These are phyloP conservation scores for Bombus consobrinus DNA, from an alignment of 1,140 invertebrate species.

Conservation along the genomic window DNA sequence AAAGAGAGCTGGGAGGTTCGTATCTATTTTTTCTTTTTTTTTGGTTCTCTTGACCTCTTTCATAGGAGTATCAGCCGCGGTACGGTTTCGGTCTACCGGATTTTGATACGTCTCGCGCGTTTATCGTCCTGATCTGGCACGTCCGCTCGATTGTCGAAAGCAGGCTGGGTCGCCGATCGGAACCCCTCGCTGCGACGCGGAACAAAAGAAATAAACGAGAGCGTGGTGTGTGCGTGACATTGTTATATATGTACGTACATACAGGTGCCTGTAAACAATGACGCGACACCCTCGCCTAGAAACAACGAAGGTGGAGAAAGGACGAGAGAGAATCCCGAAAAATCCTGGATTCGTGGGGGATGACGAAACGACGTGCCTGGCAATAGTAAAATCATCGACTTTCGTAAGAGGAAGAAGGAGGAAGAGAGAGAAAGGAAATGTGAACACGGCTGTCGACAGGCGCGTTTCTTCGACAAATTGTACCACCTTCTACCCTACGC, in stretches of 20 bases:
- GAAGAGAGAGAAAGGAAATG: conserved; percentile 1
- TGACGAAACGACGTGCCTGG: conserved; percentile 63
- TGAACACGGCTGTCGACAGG: conserved; percentile 59
- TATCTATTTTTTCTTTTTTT: neutral
- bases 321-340: conserved; percentile 40
- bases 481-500: conserved; percentile 46
- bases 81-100: neutral
- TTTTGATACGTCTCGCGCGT: conserved; percentile 24
- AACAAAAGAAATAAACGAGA: conserved; percentile 83
- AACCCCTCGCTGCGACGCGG: conserved; percentile 77
- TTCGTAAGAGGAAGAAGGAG: neutral
- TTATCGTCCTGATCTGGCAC: conserved; percentile 60
- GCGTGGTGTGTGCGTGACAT: conserved; percentile 79
- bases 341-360: conserved; percentile 50
- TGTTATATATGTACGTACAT: conserved; percentile 78
- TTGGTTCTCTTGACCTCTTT: conserved; percentile 27
- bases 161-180: conserved; percentile 24
- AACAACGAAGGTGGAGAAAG: neutral
- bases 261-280: conserved; percentile 70
- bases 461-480: conserved; percentile 75
- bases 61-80: neutral
- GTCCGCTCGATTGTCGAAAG: conserved; percentile 47
- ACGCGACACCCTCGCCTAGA: conserved; percentile 30
- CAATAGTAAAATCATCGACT: conserved; percentile 71
- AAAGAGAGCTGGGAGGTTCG: neutral